Conservation (phyloP, 2,113 vertebrate genomes). For the Sylvicapra grimmia region DNA sequence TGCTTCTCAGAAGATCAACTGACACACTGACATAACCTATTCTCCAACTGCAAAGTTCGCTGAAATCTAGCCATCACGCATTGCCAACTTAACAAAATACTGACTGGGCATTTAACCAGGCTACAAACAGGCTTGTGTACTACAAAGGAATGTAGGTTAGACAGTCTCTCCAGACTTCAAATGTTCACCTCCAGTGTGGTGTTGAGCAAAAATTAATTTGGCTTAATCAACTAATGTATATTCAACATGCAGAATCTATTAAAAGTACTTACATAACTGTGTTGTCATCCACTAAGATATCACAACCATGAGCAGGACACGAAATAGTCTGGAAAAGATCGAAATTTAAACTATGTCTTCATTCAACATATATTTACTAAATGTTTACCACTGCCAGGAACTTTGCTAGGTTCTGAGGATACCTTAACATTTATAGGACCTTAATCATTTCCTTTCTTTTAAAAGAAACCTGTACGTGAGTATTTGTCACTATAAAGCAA, state of each 20-base stretch:
- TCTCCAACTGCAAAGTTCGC: neutral
- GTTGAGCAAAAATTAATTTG: constrained; percentile 34
- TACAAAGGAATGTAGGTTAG: neutral
- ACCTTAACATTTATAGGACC: neutral
- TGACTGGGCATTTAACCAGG: constrained; percentile 3
- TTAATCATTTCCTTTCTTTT: neutral
- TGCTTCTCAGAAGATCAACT: neutral
- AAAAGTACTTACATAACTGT: constrained; percentile 97
- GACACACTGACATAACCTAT: neutral
- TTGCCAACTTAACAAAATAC: neutral
- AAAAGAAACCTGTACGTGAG: neutral
- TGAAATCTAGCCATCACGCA: neutral
- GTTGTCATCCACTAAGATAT: constrained; percentile 99
- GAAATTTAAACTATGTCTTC: constrained; percentile 62
- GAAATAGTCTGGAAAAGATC: constrained; percentile 92
- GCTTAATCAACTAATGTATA: constrained; percentile 33
- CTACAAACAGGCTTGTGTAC: neutral
- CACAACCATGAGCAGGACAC: constrained; percentile 99
- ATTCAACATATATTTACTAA: constrained; percentile 50
- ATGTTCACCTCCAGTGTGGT: neutral
- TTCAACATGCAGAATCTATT: constrained; percentile 46
- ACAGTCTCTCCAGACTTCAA: neutral
- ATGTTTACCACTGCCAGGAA: constrained; percentile 6
- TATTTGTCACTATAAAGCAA: neutral
- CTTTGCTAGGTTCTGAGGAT: neutral